Conservation (phyloP, 2,113 vertebrate genomes). For the Xyrauchen texanus region DNA sequence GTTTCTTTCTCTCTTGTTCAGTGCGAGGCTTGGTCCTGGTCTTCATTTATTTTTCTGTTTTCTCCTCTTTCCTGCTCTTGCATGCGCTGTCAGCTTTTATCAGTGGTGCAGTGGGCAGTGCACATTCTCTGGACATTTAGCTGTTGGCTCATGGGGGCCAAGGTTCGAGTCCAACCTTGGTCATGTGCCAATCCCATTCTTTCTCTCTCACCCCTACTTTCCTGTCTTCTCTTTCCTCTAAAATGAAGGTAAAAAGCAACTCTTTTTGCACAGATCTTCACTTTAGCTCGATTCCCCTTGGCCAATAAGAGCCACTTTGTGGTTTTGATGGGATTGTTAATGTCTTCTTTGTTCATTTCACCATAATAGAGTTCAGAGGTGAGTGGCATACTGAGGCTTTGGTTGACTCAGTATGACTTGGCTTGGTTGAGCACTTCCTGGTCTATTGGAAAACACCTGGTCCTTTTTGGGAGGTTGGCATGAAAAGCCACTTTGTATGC, state of each 20-base stretch:
- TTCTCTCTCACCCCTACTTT: no score
- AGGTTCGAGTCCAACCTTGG: no score
- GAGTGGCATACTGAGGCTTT: constrained; percentile 43
- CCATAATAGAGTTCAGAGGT: constrained; percentile 57
- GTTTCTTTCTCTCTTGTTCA: neutral
- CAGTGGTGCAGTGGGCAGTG: no score
- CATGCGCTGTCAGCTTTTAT: neutral
- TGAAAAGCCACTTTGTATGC: constrained; percentile 44
- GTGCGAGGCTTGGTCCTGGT: neutral
- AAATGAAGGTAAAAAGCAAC: no score
- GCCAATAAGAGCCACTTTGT: neutral
- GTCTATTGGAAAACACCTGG: neutral
- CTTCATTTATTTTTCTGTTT: constrained; percentile 45
- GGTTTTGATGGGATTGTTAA: constrained; percentile 49
- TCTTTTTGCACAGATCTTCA: neutral
- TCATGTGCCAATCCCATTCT: no score
- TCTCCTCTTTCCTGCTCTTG: constrained; percentile 47
- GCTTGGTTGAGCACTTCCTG: constrained; percentile 29
- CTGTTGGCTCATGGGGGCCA: no score
- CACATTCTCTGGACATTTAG: no score
- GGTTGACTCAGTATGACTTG: constrained; percentile 57
- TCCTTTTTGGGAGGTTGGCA: constrained; percentile 32
- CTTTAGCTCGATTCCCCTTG: constrained; percentile 15
- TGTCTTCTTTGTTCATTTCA: constrained; percentile 51
- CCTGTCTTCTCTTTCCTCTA: no score